Base-by-base conservation (phyloP, 2,797 vertebrate genomes). In the Gephyroberyx darwinii region DNA sequence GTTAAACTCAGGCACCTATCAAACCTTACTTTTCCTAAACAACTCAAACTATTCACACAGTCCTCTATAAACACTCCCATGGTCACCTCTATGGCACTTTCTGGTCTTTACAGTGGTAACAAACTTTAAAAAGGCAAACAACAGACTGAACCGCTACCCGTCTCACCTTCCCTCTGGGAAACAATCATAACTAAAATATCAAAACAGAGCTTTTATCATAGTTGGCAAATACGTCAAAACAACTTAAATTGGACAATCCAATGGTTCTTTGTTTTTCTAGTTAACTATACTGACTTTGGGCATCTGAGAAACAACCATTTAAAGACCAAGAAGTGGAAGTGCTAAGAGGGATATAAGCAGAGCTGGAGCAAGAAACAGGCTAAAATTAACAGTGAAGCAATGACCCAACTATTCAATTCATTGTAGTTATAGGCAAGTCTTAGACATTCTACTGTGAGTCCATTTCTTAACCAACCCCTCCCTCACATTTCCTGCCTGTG, bases 81-180 rank as follows among this genome's bases (percentile, higher is more conserved):
- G 77, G 64, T 85, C 84, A 83, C 75, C 56, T 84, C 83, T 86
- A 91, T 92, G 92, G 91, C 91, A 92, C 92, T 90, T 91, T 89
- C 90, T 88, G 88, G 85, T 90, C 90, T 92, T 88, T 89, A 89
- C 86, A 88, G 87, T 88, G 87, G 87, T 86, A 81, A 90, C 77
- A 86, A 85, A 74, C 76, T 84, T 78, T 73, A 47, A 91, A 47
- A 91, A 91, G 84, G 88, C 87, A 90, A 91, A 87, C 67, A 81
- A 87, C 83, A 85, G 68, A 88, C 72, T 73, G 75, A 89, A 86
- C 88, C 87, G 78, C 81, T 78, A 88, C 84, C 88, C 81, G 73
- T 82, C 79, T 82, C 69, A 48, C 77, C 73, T 81, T 85, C 84
- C 83, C 77, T 66, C 80, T 71, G 70, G 78, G 83, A 84, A 89